Percentiles rank a stretch among this genome's conserved stretches.
phyloP scores from a whole-genome alignment of 2,888 invertebrate species.

The Dione juno region DNA sequence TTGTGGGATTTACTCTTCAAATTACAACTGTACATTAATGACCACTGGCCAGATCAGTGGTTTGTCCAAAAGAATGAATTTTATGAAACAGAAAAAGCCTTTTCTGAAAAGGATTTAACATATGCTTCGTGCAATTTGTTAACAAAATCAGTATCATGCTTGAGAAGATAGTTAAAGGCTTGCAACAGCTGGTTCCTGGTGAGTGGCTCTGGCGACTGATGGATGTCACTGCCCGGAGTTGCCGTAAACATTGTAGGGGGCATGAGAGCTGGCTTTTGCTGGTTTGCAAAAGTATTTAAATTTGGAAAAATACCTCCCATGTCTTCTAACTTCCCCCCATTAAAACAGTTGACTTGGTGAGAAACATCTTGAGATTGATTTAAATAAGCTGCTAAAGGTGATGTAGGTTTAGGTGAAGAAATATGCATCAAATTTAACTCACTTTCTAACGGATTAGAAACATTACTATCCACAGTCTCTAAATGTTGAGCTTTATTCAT shows the following conservation, averaged over 20 bases:
- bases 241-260: conserved; percentile 93
- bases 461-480: conserved; percentile 67
- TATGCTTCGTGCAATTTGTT: conserved; percentile 96
- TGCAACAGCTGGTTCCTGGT: conserved; percentile 95
- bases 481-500: conserved; percentile 62
- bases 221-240: conserved; percentile 76
- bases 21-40: conserved; percentile 78
- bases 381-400: conserved; percentile 83
- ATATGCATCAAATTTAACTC: conserved; percentile 81
- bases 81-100: conserved; percentile 80
- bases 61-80: conserved; percentile 59
- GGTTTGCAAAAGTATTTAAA: conserved; percentile 68
- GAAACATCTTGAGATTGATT: conserved; percentile 76
- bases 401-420: conserved; percentile 81
- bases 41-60: conserved; percentile 60
- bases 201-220: conserved; percentile 86
- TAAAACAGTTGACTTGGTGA: conserved; percentile 64
- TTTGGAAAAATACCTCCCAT: conserved; percentile 63
- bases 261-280: conserved; percentile 89
- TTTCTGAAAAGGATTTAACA: conserved; percentile 91
- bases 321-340: conserved; percentile 68
- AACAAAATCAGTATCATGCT: conserved; percentile 94
- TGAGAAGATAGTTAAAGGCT: conserved; percentile 93
- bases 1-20: conserved; percentile 75
- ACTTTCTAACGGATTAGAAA: conserved; percentile 75